phyloP scores from a whole-genome alignment of 2,113 vertebrate genomes.

The Todiramphus saurophagus region DNA sequence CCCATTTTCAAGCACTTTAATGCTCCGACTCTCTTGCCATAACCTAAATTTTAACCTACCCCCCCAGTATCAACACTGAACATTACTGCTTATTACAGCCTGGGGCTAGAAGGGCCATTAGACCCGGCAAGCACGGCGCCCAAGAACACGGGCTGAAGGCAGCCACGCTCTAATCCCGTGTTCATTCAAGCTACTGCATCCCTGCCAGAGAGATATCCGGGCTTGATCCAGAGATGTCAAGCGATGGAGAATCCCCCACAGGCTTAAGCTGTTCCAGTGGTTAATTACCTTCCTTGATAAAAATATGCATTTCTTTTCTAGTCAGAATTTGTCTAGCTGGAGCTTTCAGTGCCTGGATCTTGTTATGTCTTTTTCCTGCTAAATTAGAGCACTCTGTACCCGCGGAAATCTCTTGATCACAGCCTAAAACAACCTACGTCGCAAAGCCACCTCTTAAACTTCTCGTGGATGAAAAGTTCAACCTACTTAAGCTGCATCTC shows the following conservation, averaged over 20 bases:
- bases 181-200: not conserved
- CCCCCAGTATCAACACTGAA: not conserved
- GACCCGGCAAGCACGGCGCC: accelerated
- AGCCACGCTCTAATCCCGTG: accelerated
- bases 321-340: not conserved
- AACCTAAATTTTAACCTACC: not conserved
- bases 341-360: constrained; percentile 14
- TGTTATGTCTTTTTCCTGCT: not conserved
- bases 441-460: constrained; percentile 22
- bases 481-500: constrained; percentile 10
- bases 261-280: not conserved
- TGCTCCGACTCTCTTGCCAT: accelerated
- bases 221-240: constrained; percentile 3
- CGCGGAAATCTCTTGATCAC: constrained; percentile 21
- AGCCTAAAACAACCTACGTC: not conserved
- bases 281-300: constrained; percentile 43
- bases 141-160: not conserved
- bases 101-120: not conserved
- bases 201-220: not conserved
- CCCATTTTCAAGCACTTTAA: not conserved
- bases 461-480: constrained; percentile 48
- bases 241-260: constrained; percentile 5
- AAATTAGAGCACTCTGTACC: constrained; percentile 22
- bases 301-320: not conserved
- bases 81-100: not conserved